A percentile compares a stretch with the other conserved stretches of the same genome.
Conservation (phyloP, 1,140 invertebrate species). For the Papilio helenus region DNA sequence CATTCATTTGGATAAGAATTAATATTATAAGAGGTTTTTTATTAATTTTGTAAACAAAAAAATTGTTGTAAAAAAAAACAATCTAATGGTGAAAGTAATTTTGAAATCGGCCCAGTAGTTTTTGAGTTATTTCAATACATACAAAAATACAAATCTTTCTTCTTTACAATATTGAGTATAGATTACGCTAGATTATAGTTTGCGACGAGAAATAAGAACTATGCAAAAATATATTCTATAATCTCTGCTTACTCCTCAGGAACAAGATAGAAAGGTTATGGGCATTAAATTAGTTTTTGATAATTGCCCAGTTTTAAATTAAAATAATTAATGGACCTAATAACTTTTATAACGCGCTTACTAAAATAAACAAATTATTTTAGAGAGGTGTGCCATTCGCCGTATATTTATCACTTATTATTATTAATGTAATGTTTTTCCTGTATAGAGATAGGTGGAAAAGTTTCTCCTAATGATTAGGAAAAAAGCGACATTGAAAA, state of each 20-base stretch:
- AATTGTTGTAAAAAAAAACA: too few species aligned
- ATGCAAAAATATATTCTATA: neutral
- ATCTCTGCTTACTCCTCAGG: neutral
- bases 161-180: too few species aligned
- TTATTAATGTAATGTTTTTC: neutral
- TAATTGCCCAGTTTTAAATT: neutral
- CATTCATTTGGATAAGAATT: too few species aligned
- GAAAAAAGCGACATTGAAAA: slow-evolving; percentile 62
- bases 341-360: neutral
- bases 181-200: too few species aligned
- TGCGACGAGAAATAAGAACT: too few species aligned
- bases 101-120: too few species aligned
- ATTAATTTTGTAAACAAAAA: too few species aligned
- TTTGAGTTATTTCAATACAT: too few species aligned
- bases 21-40: too few species aligned
- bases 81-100: too few species aligned
- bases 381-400: neutral
- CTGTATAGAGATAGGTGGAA: neutral
- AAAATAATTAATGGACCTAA: neutral
- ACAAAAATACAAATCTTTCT: too few species aligned
- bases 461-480: slow-evolving; percentile 52
- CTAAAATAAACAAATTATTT: neutral
- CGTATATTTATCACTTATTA: neutral
- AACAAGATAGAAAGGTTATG: neutral
- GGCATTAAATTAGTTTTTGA: neutral